Conservation (phyloP, 2,113 vertebrate species). For the Apodemus sylvaticus region DNA sequence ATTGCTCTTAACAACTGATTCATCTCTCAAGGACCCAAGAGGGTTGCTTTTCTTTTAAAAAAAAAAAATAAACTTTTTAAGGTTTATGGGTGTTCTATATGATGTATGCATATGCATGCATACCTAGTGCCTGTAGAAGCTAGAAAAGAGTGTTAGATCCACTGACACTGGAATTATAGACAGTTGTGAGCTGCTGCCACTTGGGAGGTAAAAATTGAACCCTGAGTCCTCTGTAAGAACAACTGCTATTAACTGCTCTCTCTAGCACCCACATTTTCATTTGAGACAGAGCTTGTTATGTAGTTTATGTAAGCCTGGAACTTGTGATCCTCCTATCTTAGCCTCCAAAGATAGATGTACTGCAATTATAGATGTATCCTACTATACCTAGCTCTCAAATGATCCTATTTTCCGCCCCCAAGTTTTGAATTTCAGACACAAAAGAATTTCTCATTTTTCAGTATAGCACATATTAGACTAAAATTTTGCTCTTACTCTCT, state of each 20-base stretch:
- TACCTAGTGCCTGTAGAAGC: not conserved
- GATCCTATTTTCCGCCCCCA: not conserved
- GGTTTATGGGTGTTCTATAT: not conserved
- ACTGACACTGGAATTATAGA: not conserved
- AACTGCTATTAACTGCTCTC: not conserved
- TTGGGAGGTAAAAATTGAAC: not conserved
- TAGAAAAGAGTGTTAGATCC: not conserved
- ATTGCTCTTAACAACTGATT: not conserved
- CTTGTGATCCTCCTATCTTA: not conserved
- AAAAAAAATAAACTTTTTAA: too few relatives aligned
- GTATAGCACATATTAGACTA: not conserved
- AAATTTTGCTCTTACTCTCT: conserved; percentile 32
- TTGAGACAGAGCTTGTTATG: not conserved
- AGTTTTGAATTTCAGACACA: not conserved
- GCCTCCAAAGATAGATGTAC: not conserved
- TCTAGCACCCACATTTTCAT: not conserved
- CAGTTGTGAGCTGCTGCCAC: not conserved
- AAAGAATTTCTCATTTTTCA: conserved; percentile 48
- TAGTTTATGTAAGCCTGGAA: not conserved
- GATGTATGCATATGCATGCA: not conserved
- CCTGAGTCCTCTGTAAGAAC: not conserved
- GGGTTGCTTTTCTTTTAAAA: not conserved
- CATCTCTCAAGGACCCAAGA: not conserved
- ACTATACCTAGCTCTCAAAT: not conserved
- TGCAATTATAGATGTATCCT: not conserved